phyloP scores from a whole-genome alignment of 2,888 invertebrate species.

The Tricholauxania praeusta region DNA sequence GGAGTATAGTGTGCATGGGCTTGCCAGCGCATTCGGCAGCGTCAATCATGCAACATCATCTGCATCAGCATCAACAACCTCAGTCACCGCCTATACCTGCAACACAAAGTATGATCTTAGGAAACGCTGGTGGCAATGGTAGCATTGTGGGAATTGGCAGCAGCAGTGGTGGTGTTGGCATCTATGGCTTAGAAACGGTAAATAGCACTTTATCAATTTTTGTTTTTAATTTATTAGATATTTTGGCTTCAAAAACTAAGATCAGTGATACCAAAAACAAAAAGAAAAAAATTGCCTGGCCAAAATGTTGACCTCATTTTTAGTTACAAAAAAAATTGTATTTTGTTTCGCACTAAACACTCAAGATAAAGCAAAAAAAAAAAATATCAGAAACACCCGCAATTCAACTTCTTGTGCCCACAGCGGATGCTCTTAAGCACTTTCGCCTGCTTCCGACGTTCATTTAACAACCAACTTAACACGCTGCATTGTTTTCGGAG shows the following conservation, averaged over 20 bases:
- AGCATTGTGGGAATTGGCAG: conserved; percentile 56
- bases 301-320: not conserved
- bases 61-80: conserved; percentile 47
- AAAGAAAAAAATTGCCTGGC: not conserved
- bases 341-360: no score
- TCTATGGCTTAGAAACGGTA: conserved; percentile 59
- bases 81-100: conserved; percentile 49
- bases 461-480: conserved; percentile 27
- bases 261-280: not conserved
- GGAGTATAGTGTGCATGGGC: conserved; percentile 54
- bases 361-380: not conserved
- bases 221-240: not conserved
- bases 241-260: not conserved
- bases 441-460: conserved; percentile 22
- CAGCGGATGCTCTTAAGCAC: conserved; percentile 32
- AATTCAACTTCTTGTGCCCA: not conserved
- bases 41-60: conserved; percentile 46
- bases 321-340: not conserved
- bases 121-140: conserved; percentile 56
- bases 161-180: conserved; percentile 53
- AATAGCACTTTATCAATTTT: conserved; percentile 50
- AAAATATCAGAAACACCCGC: not conserved
- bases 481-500: conserved; percentile 22
- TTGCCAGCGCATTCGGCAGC: conserved; percentile 53
- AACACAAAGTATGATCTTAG: conserved; percentile 44